Percentiles rank a stretch among this genome's conserved stretches.
These are phyloP conservation scores for Tychaedon coryphoeus DNA, from an alignment of 2,113 vertebrate genomes.

Conservation along the genomic window DNA sequence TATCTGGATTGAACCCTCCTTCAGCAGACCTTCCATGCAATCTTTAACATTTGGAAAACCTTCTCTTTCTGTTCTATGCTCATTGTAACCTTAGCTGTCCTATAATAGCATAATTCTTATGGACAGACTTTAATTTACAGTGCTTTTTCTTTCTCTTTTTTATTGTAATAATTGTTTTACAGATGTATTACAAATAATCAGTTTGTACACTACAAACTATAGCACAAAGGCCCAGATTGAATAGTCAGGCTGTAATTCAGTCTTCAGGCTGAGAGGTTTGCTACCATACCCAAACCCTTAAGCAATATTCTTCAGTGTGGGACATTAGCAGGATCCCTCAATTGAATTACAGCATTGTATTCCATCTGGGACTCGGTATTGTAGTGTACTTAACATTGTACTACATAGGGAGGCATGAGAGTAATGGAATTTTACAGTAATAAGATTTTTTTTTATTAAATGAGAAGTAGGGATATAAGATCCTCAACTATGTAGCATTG, in stretches of 20 bases:
- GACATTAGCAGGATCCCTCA: conserved; percentile 77
- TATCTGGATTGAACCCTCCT: background rate
- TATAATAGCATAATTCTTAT: background rate
- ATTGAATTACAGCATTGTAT: conserved; percentile 84
- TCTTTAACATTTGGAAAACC: background rate
- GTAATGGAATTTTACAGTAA: conserved; percentile 77
- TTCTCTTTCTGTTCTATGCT: background rate
- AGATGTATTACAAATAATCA: conserved; percentile 42
- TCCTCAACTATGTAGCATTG: conserved; percentile 34
- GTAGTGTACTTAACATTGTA: conserved; percentile 80
- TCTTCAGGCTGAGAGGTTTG: conserved; percentile 74
- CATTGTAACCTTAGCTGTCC: background rate
- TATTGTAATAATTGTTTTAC: conserved; percentile 60
- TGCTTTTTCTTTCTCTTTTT: conserved; percentile 21
- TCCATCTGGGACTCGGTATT: conserved; percentile 76
- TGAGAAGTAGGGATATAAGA: conserved; percentile 61
- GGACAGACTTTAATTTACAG: conserved; percentile 33
- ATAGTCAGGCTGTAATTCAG: conserved; percentile 71
- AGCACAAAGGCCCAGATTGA: conserved; percentile 36
- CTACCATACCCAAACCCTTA: conserved; percentile 77
- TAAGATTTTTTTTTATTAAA: conserved; percentile 73
- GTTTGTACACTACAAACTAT: background rate
- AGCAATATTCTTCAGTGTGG: conserved; percentile 82
- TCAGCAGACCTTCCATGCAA: background rate
- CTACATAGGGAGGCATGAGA: conserved; percentile 73